These are phyloP conservation scores for Echiichthys vipera DNA, from an alignment of 2,797 vertebrate species.

Conservation along the genomic window DNA sequence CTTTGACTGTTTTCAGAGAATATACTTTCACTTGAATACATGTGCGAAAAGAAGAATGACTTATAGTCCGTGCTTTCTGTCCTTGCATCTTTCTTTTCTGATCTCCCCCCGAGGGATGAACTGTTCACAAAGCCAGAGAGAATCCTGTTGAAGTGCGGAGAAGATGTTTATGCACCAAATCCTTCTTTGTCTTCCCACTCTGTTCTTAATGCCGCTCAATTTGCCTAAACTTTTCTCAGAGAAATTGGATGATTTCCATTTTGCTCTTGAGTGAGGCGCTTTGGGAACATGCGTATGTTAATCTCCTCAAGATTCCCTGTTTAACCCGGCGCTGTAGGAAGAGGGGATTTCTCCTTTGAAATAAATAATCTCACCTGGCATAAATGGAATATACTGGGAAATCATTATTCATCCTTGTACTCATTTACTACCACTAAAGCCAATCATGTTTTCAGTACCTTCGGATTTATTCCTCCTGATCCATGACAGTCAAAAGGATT, in stretches of 20 bases:
- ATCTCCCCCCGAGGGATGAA: slow-evolving; percentile 48
- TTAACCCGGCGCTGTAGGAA: slow-evolving; percentile 41
- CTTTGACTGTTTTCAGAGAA: slow-evolving; percentile 34
- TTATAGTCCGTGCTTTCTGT: slow-evolving; percentile 51
- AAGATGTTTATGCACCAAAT: slow-evolving; percentile 65
- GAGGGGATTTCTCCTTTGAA: slow-evolving; percentile 37
- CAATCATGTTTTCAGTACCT: slow-evolving; percentile 40
- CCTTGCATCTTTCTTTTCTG: slow-evolving; percentile 31
- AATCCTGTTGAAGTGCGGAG: slow-evolving; percentile 55
- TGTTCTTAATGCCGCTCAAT: slow-evolving; percentile 51
- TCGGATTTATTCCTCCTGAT: slow-evolving; percentile 31
- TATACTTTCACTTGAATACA: slow-evolving; percentile 34
- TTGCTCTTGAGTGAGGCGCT: slow-evolving; percentile 53
- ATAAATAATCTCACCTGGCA: slow-evolving; percentile 53
- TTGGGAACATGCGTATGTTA: slow-evolving; percentile 56
- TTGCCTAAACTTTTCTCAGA: slow-evolving; percentile 67
- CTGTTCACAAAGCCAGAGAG: slow-evolving; percentile 57
- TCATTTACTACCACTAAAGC: slow-evolving; percentile 48
- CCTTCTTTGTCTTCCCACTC: slow-evolving; percentile 47
- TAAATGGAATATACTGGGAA: slow-evolving; percentile 38
- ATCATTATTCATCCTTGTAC: slow-evolving; percentile 55
- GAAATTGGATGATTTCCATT: slow-evolving; percentile 76
- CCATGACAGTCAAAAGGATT: slow-evolving; percentile 36
- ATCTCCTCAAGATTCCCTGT: slow-evolving; percentile 66
- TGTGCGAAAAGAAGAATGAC: slow-evolving; percentile 25